Percentiles rank a stretch among this genome's conserved stretches.
phyloP scores from a whole-genome alignment of 2,888 invertebrate genomes.

The Strigamia maritima region DNA sequence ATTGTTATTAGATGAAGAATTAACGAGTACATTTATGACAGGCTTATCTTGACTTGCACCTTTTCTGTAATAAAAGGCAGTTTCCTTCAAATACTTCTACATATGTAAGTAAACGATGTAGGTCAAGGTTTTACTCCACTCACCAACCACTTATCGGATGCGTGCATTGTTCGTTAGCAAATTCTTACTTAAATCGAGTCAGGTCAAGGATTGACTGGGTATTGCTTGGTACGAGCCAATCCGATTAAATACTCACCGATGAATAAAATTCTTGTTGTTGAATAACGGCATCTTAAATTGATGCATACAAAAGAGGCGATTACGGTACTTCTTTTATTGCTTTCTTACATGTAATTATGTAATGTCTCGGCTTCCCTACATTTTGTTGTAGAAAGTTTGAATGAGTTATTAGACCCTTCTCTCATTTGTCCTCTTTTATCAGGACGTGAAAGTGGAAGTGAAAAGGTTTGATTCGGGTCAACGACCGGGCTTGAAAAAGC shows the following conservation, averaged over 20 bases:
- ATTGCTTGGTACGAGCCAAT: conserved; percentile 24
- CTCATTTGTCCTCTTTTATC: conserved; percentile 19
- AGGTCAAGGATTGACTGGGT: conserved; percentile 24
- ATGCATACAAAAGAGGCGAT: background rate
- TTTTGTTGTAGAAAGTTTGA: too few species aligned
- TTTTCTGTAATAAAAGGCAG: background rate
- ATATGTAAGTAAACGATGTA: background rate
- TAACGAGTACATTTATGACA: background rate
- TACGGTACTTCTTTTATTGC: background rate
- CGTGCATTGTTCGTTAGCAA: conserved; percentile 34
- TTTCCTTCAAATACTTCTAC: conserved; percentile 31
- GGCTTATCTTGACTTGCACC: background rate
- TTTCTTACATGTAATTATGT: background rate
- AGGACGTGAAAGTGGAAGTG: conserved; percentile 25
- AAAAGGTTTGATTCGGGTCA: conserved; percentile 31
- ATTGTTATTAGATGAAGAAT: background rate
- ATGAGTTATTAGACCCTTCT: background rate
- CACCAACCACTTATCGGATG: conserved; percentile 21
- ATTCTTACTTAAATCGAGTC: conserved; percentile 28
- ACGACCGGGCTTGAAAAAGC: conserved; percentile 27
- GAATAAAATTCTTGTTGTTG: background rate
- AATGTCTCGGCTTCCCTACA: background rate
- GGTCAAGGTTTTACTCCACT: conserved; percentile 18
- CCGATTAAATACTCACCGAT: background rate
- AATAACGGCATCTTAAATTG: background rate